Percentiles rank a stretch among this genome's conserved stretches.
These are phyloP conservation scores for Spilogale gracilis DNA, from an alignment of 2,113 vertebrate species.

Conservation along the genomic window DNA sequence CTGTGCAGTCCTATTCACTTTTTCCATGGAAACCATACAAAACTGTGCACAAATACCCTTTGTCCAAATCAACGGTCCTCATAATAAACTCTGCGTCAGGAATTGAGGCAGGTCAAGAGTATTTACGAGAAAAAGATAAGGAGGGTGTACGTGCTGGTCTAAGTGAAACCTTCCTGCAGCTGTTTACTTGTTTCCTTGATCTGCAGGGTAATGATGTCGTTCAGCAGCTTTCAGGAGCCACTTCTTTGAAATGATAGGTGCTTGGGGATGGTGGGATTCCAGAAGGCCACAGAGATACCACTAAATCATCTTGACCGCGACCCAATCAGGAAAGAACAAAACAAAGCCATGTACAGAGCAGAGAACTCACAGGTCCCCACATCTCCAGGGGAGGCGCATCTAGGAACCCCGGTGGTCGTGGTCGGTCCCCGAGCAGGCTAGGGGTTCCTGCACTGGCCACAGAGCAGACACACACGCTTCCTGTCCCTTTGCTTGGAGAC, in stretches of 20 bases:
- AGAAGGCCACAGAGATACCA: constrained; percentile 35
- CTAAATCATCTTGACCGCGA: constrained; percentile 51
- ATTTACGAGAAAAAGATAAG: constrained; percentile 59
- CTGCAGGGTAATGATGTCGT: neutral
- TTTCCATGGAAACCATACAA: constrained; percentile 66
- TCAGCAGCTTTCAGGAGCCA: neutral
- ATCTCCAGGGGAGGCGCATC: neutral
- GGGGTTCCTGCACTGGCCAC: neutral
- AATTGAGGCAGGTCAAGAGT: neutral
- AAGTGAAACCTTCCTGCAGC: neutral
- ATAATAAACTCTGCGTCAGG: constrained; percentile 47
- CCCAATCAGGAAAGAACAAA: neutral
- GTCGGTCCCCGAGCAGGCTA: accelerated
- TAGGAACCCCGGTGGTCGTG: neutral
- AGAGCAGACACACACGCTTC: neutral
- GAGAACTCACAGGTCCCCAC: neutral
- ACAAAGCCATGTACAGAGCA: neutral
- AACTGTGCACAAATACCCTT: constrained; percentile 52
- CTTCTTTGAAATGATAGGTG: constrained; percentile 21
- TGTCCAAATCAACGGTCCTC: neutral
- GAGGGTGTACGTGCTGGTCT: neutral
- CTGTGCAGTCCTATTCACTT: constrained; percentile 59
- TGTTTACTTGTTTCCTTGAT: neutral
- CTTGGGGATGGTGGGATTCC: neutral
- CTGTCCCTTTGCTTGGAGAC: neutral